Evolutionary conservation across 2,888 invertebrate genomes (phyloP), one percentile per base, ranked within the genome.

Genomic region (Aspidiotus destructor): DNA sequence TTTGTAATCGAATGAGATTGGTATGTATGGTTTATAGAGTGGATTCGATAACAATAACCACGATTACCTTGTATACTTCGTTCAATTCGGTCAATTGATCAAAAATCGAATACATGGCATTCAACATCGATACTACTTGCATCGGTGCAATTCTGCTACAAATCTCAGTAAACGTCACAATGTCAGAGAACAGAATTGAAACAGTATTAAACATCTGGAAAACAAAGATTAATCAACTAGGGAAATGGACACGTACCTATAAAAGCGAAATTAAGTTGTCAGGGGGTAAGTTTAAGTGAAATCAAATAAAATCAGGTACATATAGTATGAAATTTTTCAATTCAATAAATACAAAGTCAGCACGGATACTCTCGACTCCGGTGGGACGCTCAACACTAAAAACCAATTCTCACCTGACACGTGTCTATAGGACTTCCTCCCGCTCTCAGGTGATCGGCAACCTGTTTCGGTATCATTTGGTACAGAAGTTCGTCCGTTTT

Each of bases 401-500:
- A 28, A 28, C 28, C 28, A 28, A 28, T 28, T 28, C 28, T 28
- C 76, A 97, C 97, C 85, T 98, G 93, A 77, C 97, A 98, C 13
- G 97, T 97, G 74, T 92, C 93, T 65, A 96, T 93, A 0, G 97
- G 92, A 75, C 91, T 92, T 78, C 92, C 93, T n/a, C 98, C 98
- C 68, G 88, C 87, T 73, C 97, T 80, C 67, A 98, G 81, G 60
- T 95, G 81, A 77, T 96, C 96, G 0, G 97, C 97, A 7, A 98
- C 97, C 76, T 94, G 92, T 77, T 94, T 95, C 42, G 98, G 98
- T 81, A 98, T 96, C 96, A 98, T 97, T 81, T 98, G 97, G 78
- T 98, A 98, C 1, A 98, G 80, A 41, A 98, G 80, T 74, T 95
- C 93, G 76, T 98, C 97, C 0, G 97, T 97, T 71, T 94, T 82